These are phyloP conservation scores for Scaptomyza polygonia DNA, from an alignment of 2,888 invertebrate genomes.

Conservation along the genomic window DNA sequence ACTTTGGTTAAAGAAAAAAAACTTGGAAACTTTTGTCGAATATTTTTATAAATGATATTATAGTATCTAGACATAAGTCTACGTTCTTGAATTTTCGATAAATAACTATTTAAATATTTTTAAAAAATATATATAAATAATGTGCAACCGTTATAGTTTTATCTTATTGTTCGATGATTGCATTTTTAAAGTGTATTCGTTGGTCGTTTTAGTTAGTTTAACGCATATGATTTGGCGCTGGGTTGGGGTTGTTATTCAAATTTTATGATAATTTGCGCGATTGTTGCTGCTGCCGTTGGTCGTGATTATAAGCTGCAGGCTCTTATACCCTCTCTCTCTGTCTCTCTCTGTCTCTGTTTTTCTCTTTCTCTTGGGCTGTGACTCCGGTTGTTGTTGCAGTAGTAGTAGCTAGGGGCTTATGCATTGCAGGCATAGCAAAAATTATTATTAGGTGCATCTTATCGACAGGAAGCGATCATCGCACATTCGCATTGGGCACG, in stretches of 20 bases:
- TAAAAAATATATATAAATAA: too few species aligned
- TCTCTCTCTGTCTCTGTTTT: background rate
- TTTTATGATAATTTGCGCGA: constrained; percentile 66
- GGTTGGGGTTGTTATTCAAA: constrained; percentile 55
- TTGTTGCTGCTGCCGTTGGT: constrained; percentile 57
- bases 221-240: constrained; percentile 12
- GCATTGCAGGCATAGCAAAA: constrained; percentile 43
- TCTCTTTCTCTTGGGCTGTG: too few species aligned
- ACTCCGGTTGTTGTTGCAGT: background rate
- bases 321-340: background rate
- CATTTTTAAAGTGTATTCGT: constrained; percentile 3
- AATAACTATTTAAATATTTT: too few species aligned
- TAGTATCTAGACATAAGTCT: too few species aligned
- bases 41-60: too few species aligned
- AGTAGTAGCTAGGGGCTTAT: background rate
- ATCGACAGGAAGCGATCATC: constrained; percentile 78
- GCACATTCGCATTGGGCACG: constrained; percentile 69
- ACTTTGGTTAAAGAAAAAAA: too few species aligned
- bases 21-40: too few species aligned
- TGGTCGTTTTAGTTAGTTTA: background rate
- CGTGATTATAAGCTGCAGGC: constrained; percentile 50
- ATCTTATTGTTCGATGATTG: too few species aligned
- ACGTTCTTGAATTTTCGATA: too few species aligned
- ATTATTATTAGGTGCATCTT: constrained; percentile 75
- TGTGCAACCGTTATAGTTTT: too few species aligned